A percentile compares a stretch with the other conserved stretches of the same genome.
Conservation (phyloP, 2,888 invertebrate species). For the Crossocerus cetratus region DNA sequence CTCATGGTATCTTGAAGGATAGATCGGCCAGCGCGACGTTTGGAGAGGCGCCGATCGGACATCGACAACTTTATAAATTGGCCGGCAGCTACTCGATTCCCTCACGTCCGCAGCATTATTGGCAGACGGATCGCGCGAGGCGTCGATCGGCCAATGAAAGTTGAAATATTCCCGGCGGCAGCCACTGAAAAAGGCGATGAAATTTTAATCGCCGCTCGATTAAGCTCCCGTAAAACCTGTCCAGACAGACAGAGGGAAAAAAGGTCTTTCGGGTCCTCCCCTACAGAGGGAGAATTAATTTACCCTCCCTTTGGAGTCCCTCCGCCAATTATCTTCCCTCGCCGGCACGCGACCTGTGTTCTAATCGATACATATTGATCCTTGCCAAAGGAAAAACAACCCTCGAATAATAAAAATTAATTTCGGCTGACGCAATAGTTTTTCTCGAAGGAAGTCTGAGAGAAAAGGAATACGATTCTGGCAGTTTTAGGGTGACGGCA, state of each 20-base stretch:
- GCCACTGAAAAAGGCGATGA: constrained; percentile 48
- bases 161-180: constrained; percentile 51
- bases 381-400: neutral
- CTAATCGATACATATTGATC: no score
- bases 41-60: neutral
- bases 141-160: constrained; percentile 37
- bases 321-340: neutral
- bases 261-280: no score
- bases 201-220: constrained; percentile 56
- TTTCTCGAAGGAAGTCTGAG: no score
- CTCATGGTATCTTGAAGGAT: no score
- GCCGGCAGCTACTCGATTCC: constrained; percentile 32
- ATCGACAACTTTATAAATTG: constrained; percentile 22
- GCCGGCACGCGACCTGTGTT: no score
- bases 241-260: no score
- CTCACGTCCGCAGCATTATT: constrained; percentile 19
- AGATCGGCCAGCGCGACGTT: no score
- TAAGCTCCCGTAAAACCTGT: constrained; percentile 28
- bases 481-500: no score
- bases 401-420: no score
- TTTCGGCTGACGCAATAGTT: no score
- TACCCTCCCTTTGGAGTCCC: constrained; percentile 29
- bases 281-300: constrained; percentile 31
- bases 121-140: constrained; percentile 11
- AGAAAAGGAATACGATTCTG: no score